Evolutionary conservation across 2,888 invertebrate genomes (phyloP), one percentile per base, ranked within the genome.

Genomic region (Orchesella flavescens): DNA sequence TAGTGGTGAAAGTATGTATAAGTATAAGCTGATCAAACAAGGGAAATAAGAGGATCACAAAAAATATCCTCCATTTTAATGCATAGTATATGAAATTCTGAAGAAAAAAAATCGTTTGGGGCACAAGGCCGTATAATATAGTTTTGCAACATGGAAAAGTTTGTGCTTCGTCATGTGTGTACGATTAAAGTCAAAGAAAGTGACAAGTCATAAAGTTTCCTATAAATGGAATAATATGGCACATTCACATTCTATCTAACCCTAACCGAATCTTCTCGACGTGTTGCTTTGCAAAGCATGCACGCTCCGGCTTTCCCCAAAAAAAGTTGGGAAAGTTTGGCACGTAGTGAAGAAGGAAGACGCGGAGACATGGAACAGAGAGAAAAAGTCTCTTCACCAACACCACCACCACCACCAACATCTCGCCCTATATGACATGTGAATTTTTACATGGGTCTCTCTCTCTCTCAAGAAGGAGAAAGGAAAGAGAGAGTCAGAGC

Each of bases 201-300:
- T 76, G 77, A 77, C 68, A 77, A 77, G 68, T 68, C 59, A 68
- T 69, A 68, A 68, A 57, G 72, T 69, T 66, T 34, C 17, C 19
- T n/a, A 17, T 55, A 53, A 66, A 53, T 53, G 65, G 66, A 75
- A 75, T 24, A 49, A 24, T 53, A 65, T 65, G n/a, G 49, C 7
- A 19, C 53, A 63, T 53, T 15, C 9, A 12, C 49, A 12, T 49
- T 13, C 49, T 13, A 49, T 53, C 34, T 15, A 59, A 23, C 61
- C 44, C 2, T 24, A 21, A 44, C 59, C 61, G 12, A 59, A 44
- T 43, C 19, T 69, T 53, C 53, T 46, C 69, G 49, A 69, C 69
- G 49, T 69, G 69, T 53, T 69, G 66, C 66, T 69, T 49, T 69
- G 5, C 53, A 69, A 49, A n/a, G 53, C 24, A 12, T 57, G 63